These are phyloP conservation scores for Dendrophyllia cribrosa DNA, from an alignment of 64 coral and sea anemone species.

Conservation along the genomic window DNA sequence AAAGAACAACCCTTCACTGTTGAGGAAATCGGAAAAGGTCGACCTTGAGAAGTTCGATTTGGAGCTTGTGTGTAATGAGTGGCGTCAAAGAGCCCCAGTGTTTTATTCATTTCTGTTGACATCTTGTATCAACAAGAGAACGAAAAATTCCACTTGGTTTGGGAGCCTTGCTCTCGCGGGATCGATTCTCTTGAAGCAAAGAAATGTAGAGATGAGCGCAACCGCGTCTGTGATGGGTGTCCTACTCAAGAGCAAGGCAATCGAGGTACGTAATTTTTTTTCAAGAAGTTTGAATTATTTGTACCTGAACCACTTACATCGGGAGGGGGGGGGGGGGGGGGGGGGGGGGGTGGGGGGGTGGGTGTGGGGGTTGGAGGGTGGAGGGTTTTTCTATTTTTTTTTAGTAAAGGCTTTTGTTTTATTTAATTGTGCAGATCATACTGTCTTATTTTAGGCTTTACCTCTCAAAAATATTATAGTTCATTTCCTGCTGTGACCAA, in stretches of 20 bases:
- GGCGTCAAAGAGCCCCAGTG: slow-evolving; percentile 25
- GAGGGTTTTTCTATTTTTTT: too few relatives aligned
- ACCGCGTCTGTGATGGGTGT: slow-evolving; percentile 11
- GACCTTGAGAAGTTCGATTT: slow-evolving; percentile 28
- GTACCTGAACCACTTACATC: too few relatives aligned
- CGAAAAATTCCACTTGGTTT: slow-evolving; percentile 44
- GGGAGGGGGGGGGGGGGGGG: too few relatives aligned
- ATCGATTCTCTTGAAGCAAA: slow-evolving; percentile 52
- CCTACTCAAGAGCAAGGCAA: slow-evolving; percentile 35
- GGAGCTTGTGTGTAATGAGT: slow-evolving; percentile 22
- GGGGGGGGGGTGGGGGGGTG: too few relatives aligned
- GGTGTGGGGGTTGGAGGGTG: too few relatives aligned
- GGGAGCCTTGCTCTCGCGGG: slow-evolving; percentile 41
- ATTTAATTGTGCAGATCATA: too few relatives aligned
- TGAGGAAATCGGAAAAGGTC: slow-evolving; percentile 27
- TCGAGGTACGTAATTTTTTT: slow-evolving; percentile 63
- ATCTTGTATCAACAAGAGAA: slow-evolving; percentile 47
- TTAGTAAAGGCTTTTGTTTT: too few relatives aligned
- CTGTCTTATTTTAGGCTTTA: too few relatives aligned
- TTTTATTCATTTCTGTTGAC: slow-evolving; percentile 67
- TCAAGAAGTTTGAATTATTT: too few relatives aligned
- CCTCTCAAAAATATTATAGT: too few relatives aligned
- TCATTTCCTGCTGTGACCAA: too few relatives aligned
- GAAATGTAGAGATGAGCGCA: not conserved
- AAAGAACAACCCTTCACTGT: slow-evolving; percentile 58